phyloP scores from a whole-genome alignment of 2,113 vertebrate genomes.

The Ursus arctos region DNA sequence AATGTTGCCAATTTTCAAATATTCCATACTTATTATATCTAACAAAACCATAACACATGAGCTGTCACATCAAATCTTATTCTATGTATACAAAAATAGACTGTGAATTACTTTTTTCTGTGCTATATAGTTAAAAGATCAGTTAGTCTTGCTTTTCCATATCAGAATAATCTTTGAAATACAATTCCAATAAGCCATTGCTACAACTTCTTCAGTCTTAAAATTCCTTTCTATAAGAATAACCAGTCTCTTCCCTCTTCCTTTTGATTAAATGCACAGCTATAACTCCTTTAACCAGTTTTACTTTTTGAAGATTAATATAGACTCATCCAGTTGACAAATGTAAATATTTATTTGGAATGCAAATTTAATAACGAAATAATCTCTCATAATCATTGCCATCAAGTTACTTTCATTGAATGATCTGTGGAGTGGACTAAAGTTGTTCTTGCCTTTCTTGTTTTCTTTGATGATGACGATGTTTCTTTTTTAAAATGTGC shows the following conservation, averaged over 20 bases:
- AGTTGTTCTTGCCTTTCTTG: not conserved
- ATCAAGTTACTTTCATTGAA: not conserved
- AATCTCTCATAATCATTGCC: not conserved
- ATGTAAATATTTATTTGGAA: constrained; percentile 14
- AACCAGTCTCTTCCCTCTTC: not conserved
- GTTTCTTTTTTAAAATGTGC: not conserved
- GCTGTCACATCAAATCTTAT: constrained; percentile 6
- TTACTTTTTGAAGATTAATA: not conserved
- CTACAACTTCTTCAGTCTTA: not conserved
- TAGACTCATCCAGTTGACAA: not conserved
- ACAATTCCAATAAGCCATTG: not conserved
- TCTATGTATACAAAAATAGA: not conserved
- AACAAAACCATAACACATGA: not conserved
- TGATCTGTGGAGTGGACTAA: not conserved
- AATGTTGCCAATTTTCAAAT: constrained; percentile 44
- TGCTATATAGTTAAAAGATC: not conserved
- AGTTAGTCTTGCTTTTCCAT: not conserved
- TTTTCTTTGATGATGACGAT: not conserved
- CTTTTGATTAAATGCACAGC: not conserved
- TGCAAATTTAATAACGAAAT: not conserved
- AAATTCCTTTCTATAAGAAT: not conserved
- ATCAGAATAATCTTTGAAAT: constrained; percentile 25
- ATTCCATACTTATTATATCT: not conserved
- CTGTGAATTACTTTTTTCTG: not conserved
- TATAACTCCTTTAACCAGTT: not conserved